Conservation (phyloP, 1,140 invertebrate genomes). For the Adelges cooleyi region DNA sequence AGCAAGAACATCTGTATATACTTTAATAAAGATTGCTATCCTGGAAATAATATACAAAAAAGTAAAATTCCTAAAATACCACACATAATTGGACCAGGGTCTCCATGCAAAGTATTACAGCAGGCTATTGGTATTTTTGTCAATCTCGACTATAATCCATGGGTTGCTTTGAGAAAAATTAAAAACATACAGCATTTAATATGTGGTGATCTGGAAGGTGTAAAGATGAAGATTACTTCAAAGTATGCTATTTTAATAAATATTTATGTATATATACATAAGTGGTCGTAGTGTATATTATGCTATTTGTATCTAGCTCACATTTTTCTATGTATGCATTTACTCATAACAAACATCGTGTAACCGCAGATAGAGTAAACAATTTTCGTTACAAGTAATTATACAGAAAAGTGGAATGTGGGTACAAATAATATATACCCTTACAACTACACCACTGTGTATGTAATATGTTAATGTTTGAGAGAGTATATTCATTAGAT, state of each 20-base stretch:
- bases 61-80: not conserved
- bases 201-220: not conserved
- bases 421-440: too few relatives aligned
- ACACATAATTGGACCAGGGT: constrained; percentile 1
- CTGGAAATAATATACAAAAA: not conserved
- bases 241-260: not conserved
- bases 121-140: not conserved
- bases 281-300: too few relatives aligned
- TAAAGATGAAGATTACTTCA: not conserved
- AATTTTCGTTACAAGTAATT: too few relatives aligned
- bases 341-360: too few relatives aligned
- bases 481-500: not conserved
- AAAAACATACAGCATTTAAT: not conserved
- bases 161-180: not conserved
- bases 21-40: constrained; percentile 11
- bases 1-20: constrained; percentile 5
- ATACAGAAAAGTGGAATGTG: too few relatives aligned
- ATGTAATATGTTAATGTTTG: not conserved
- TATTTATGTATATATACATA: too few relatives aligned
- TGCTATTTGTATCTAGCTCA: too few relatives aligned
- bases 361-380: too few relatives aligned
- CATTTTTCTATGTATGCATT: too few relatives aligned
- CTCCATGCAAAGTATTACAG: not conserved
- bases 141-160: not conserved
- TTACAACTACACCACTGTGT: too few relatives aligned